Evolutionary conservation across 2,113 vertebrate species (phyloP).

Genomic region (Amia ocellicauda): DNA sequence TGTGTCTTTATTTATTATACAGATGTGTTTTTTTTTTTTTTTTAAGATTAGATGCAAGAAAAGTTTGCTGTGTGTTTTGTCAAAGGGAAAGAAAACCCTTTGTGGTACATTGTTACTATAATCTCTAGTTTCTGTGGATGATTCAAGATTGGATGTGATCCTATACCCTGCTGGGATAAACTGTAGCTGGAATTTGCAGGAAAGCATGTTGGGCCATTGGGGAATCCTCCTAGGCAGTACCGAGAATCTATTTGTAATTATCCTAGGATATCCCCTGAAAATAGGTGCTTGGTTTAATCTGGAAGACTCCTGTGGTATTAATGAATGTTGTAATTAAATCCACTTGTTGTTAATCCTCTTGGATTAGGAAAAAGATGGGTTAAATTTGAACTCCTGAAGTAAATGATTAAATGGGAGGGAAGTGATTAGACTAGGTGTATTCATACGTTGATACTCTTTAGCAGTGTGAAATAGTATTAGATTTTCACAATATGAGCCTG

Average conservation of each 20-base stretch:
- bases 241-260: conserved; percentile 40
- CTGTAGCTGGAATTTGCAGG: conserved; percentile 34
- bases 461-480: too few species aligned
- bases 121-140: too few species aligned
- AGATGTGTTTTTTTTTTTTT: too few species aligned
- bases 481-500: too few species aligned
- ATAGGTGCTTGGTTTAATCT: conserved; percentile 46
- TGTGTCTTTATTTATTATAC: too few species aligned
- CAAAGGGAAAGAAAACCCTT: too few species aligned
- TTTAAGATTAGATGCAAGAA: too few species aligned
- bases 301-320: conserved; percentile 46
- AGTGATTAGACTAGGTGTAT: too few species aligned
- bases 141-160: not conserved
- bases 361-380: conserved; percentile 1
- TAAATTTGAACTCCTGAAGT: not conserved
- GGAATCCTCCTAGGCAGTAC: conserved; percentile 37
- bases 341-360: conserved; percentile 26
- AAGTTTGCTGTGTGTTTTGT: too few species aligned
- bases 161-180: conserved; percentile 24
- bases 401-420: too few species aligned
- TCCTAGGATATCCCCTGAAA: conserved; percentile 39
- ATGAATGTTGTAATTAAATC: conserved; percentile 35
- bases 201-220: conserved; percentile 25
- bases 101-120: too few species aligned
- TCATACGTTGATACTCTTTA: too few species aligned